These are phyloP conservation scores for Diceros bicornis DNA, from an alignment of 2,797 vertebrate species.

Conservation along the genomic window DNA sequence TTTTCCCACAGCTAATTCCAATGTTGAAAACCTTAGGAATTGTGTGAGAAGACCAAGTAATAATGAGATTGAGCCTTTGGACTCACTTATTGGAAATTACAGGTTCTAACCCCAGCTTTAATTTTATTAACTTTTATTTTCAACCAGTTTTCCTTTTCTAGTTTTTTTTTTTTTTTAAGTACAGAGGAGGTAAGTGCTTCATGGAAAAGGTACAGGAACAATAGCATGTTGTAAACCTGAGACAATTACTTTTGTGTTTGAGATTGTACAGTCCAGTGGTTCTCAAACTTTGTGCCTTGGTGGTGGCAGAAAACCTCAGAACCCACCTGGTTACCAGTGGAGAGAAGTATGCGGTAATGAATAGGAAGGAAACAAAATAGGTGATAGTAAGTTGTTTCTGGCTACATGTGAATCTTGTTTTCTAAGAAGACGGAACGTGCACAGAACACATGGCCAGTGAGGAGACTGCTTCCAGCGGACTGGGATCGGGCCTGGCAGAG, in stretches of 20 bases:
- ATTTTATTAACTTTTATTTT: neutral
- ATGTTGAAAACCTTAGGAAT: no score
- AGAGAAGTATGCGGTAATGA: neutral
- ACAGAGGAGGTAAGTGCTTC: neutral
- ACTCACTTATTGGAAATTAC: neutral
- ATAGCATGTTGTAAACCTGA: neutral
- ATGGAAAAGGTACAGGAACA: neutral
- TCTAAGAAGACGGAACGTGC: neutral
- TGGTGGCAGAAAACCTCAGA: neutral
- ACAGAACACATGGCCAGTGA: no score
- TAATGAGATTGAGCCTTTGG: neutral
- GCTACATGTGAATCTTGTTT: neutral
- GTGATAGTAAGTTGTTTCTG: neutral
- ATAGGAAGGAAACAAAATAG: neutral
- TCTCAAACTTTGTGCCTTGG: neutral
- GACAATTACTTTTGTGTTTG: neutral
- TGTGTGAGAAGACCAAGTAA: fast-evolving
- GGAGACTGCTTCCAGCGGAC: neutral
- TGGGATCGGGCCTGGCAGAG: neutral
- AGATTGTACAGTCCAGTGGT: neutral
- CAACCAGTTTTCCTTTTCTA: neutral
- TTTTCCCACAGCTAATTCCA: neutral
- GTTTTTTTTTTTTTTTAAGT: neutral
- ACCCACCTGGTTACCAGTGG: neutral
- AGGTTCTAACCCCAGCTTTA: neutral